These are phyloP conservation scores for Magallana angulata DNA, from an alignment of 1,140 invertebrate genomes.

Conservation along the genomic window DNA sequence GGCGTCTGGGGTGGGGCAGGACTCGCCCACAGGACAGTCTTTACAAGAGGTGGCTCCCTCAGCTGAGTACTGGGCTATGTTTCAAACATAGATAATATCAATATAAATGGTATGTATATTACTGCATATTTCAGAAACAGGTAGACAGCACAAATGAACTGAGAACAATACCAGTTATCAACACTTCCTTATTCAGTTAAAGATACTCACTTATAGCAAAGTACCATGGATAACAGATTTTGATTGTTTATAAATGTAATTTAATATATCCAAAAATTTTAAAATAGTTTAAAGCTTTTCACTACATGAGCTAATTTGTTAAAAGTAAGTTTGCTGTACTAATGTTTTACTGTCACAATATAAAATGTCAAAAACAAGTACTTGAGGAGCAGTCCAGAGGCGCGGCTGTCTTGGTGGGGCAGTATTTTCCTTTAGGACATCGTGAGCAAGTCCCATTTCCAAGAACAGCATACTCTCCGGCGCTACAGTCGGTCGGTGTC, in stretches of 20 bases:
- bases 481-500: slow-evolving; percentile 56
- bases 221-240: too few species aligned
- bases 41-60: slow-evolving; percentile 61
- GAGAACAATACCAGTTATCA: too few species aligned
- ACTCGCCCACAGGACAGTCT: slow-evolving; percentile 66
- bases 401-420: slow-evolving; percentile 52
- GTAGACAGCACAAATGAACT: too few species aligned
- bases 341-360: neutral
- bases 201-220: too few species aligned
- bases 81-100: neutral
- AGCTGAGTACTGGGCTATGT: slow-evolving; percentile 65
- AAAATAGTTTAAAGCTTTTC: too few species aligned
- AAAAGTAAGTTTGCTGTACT: neutral
- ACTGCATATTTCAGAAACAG: too few species aligned
- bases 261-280: too few species aligned
- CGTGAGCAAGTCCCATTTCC: slow-evolving; percentile 67
- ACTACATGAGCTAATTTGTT: too few species aligned
- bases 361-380: neutral
- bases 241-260: too few species aligned
- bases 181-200: too few species aligned
- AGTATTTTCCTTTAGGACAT: slow-evolving; percentile 68
- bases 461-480: slow-evolving; percentile 61
- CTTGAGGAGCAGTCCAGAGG: slow-evolving; percentile 61
- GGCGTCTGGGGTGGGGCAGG: slow-evolving; percentile 59
- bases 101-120: too few species aligned